Evolutionary conservation across 2,113 vertebrate species (phyloP).

Genomic region (Thamnaconus septentrionalis): DNA sequence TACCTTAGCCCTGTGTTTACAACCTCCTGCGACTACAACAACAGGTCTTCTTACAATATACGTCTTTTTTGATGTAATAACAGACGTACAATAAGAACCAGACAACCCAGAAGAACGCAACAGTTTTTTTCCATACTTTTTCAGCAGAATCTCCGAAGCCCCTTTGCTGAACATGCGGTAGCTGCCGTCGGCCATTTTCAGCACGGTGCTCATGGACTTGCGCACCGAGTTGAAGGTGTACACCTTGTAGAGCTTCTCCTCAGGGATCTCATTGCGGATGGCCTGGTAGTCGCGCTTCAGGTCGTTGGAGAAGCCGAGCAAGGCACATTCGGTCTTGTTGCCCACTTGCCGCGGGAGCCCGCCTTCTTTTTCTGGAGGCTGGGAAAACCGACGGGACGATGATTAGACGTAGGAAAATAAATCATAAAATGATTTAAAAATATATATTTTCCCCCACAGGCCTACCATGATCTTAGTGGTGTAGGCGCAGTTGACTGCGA

Average conservation of each 20-base stretch:
- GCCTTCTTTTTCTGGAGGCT: slow-evolving; percentile 98
- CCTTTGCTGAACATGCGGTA: slow-evolving; percentile 99
- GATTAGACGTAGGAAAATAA: neutral
- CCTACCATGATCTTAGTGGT: slow-evolving; percentile 98
- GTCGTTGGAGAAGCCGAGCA: slow-evolving; percentile 91
- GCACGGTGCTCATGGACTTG: slow-evolving; percentile 98
- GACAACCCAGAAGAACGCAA: too few relatives aligned
- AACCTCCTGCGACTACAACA: too few relatives aligned
- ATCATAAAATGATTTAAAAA: neutral
- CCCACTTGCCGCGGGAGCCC: slow-evolving; percentile 96
- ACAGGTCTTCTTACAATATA: too few relatives aligned
- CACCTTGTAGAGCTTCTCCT: slow-evolving; percentile 97
- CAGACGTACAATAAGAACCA: too few relatives aligned
- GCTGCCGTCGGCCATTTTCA: slow-evolving; percentile 96
- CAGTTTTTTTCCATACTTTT: slow-evolving; percentile 84
- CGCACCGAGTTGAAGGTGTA: slow-evolving; percentile 99
- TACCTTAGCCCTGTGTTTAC: too few relatives aligned
- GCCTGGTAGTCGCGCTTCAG: slow-evolving; percentile 96
- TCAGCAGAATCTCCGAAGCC: slow-evolving; percentile 97
- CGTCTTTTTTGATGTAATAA: too few relatives aligned
- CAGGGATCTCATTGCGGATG: slow-evolving; percentile 94
- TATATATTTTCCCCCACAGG: neutral
- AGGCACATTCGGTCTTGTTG: slow-evolving; percentile 99
- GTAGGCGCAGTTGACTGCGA: slow-evolving; percentile 96
- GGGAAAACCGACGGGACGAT: neutral